These are phyloP conservation scores for Eleutherodactylus coqui DNA, from an alignment of 2,797 vertebrate genomes.

Conservation along the genomic window DNA sequence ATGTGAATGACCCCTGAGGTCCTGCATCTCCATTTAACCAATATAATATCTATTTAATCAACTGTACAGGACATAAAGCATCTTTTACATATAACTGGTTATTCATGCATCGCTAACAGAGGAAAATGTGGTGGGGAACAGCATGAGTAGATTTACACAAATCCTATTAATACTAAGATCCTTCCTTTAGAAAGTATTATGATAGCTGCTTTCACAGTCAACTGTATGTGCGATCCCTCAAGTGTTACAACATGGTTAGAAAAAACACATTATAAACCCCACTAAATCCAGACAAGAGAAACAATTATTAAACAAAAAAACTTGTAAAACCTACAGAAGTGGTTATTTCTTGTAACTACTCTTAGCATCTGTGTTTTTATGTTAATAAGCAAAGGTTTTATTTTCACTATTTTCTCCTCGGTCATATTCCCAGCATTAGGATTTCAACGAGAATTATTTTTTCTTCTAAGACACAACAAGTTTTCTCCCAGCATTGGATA, in stretches of 20 bases:
- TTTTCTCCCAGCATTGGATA: not conserved
- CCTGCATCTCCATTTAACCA: not conserved
- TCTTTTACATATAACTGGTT: not conserved
- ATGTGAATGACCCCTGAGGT: too few relatives aligned
- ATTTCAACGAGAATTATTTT: constrained; percentile 29
- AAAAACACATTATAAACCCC: too few relatives aligned
- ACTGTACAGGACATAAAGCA: not conserved
- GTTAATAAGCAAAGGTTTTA: not conserved
- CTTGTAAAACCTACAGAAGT: too few relatives aligned
- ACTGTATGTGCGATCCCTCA: not conserved
- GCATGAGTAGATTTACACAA: not conserved
- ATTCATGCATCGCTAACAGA: not conserved
- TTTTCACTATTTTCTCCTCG: not conserved
- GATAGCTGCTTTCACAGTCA: not conserved
- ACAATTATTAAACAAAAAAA: not conserved
- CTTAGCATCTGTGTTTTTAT: not conserved
- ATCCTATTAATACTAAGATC: not conserved
- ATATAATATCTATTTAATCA: constrained; percentile 3
- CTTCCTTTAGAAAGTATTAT: not conserved
- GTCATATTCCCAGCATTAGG: not conserved
- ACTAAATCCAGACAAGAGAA: too few relatives aligned
- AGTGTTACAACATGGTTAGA: not conserved
- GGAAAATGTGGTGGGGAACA: not conserved
- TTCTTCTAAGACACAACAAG: constrained; percentile 29
- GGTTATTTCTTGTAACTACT: not conserved